These are phyloP conservation scores for Baryphthengus martii DNA, from an alignment of 2,113 vertebrate species.

Conservation along the genomic window DNA sequence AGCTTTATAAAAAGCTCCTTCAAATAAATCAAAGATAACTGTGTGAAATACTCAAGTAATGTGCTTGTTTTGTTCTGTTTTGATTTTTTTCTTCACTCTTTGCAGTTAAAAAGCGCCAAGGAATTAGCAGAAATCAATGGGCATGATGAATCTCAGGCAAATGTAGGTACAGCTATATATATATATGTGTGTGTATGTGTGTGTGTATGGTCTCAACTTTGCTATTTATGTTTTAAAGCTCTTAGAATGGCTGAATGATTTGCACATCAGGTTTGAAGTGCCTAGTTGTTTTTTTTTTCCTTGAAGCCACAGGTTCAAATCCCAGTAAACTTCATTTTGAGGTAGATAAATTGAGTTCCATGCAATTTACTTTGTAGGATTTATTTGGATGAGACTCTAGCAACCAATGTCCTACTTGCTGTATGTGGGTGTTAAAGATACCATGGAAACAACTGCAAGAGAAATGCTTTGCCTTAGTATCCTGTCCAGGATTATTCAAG, in stretches of 20 bases:
- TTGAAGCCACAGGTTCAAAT: constrained; percentile 13
- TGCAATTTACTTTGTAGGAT: constrained; percentile 54
- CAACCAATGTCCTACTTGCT: constrained; percentile 38
- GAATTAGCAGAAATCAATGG: constrained; percentile 79
- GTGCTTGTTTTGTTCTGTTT: constrained; percentile 44
- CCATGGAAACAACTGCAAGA: constrained; percentile 34
- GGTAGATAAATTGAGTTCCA: constrained; percentile 52
- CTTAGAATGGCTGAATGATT: neutral
- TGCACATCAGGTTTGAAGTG: neutral
- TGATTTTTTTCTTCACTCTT: constrained; percentile 41
- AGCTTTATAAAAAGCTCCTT: constrained; percentile 65
- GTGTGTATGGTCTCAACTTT: neutral
- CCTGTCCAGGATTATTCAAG: constrained; percentile 41
- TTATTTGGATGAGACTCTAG: constrained; percentile 59
- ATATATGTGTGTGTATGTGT: neutral
- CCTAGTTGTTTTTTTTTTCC: neutral
- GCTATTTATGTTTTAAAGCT: neutral
- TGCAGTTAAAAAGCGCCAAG: constrained; percentile 80
- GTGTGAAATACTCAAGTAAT: constrained; percentile 44
- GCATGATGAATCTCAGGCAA: constrained; percentile 76
- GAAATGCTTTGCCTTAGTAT: constrained; percentile 30
- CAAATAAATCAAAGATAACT: constrained; percentile 70
- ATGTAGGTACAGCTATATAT: constrained; percentile 70
- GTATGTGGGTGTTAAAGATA: constrained; percentile 35
- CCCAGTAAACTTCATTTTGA: constrained; percentile 48